Evolutionary conservation across 2,797 vertebrate genomes (phyloP).

Genomic region (Clarias fuscus): DNA sequence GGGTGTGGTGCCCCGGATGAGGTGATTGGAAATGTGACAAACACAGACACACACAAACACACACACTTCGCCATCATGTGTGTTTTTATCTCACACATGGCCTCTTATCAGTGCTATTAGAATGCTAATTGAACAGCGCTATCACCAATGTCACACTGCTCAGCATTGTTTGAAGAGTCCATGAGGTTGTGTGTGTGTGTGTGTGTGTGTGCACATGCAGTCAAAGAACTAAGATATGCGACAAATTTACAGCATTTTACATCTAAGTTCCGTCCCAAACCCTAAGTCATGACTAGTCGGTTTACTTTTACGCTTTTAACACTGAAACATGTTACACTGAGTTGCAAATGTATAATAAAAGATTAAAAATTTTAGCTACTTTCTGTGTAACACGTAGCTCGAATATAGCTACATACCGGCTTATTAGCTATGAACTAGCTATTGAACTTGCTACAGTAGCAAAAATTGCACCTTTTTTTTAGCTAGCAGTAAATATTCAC

Average conservation of each 20-base stretch:
- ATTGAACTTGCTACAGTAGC: neutral
- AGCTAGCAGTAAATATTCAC: neutral
- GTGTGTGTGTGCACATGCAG: neutral
- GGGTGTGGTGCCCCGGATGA: neutral
- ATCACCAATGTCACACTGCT: slow-evolving; percentile 41
- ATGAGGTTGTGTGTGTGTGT: neutral
- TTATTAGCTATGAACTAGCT: neutral
- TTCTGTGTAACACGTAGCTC: neutral
- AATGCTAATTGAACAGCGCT: slow-evolving; percentile 48
- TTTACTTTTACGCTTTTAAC: neutral
- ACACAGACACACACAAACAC: slow-evolving; percentile 26
- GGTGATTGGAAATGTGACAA: neutral
- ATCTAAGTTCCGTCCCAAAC: neutral
- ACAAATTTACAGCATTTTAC: neutral
- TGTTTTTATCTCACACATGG: slow-evolving; percentile 9
- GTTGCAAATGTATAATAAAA: neutral
- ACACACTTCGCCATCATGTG: slow-evolving; percentile 6
- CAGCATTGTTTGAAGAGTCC: slow-evolving; percentile 4
- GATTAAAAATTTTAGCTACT: neutral
- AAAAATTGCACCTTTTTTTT: neutral
- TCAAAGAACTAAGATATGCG: neutral
- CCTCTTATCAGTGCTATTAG: slow-evolving; percentile 50
- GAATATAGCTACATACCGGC: neutral
- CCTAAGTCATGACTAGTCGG: neutral
- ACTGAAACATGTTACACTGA: neutral